Evolutionary conservation across 2,797 vertebrate genomes (phyloP).

Genomic region (Amblyopsis hoosieri): DNA sequence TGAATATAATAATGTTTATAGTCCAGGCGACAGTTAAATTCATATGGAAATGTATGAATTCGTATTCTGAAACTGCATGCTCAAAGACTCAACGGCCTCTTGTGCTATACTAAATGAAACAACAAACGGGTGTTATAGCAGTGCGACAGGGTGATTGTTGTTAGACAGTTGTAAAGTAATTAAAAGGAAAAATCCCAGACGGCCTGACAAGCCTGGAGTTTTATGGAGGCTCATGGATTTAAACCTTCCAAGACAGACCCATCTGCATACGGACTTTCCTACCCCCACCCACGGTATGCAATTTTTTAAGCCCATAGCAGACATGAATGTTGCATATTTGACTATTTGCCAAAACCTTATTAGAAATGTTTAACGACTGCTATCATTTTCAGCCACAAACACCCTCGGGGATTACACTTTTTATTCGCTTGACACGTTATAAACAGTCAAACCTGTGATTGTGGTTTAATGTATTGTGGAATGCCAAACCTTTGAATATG

Average conservation of each 20-base stretch:
- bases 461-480: conserved; percentile 68
- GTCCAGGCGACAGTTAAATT: too few species aligned
- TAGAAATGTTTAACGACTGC: too few species aligned
- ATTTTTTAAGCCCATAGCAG: conserved; percentile 7
- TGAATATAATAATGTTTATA: too few species aligned
- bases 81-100: too few species aligned
- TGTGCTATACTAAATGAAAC: too few species aligned
- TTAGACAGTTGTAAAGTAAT: conserved; percentile 96
- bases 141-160: conserved; percentile 86
- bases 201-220: conserved; percentile 83
- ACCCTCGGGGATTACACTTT: conserved; percentile 18
- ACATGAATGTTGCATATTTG: conserved; percentile 34
- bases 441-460: conserved; percentile 88
- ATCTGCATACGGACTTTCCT: conserved; percentile 68
- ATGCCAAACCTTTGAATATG: conserved; percentile 12
- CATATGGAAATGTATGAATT: too few species aligned
- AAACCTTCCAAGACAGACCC: conserved; percentile 86
- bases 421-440: conserved; percentile 77
- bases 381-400: conserved; percentile 14
- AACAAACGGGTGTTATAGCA: conserved; percentile 58
- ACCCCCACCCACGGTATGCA: neutral
- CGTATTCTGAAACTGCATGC: too few species aligned
- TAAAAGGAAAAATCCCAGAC: conserved; percentile 88
- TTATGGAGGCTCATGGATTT: conserved; percentile 83
- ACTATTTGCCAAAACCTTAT: conserved; percentile 17